These are phyloP conservation scores for Paradoxurus hermaphroditus DNA, from an alignment of 2,113 vertebrate genomes.

Conservation along the genomic window DNA sequence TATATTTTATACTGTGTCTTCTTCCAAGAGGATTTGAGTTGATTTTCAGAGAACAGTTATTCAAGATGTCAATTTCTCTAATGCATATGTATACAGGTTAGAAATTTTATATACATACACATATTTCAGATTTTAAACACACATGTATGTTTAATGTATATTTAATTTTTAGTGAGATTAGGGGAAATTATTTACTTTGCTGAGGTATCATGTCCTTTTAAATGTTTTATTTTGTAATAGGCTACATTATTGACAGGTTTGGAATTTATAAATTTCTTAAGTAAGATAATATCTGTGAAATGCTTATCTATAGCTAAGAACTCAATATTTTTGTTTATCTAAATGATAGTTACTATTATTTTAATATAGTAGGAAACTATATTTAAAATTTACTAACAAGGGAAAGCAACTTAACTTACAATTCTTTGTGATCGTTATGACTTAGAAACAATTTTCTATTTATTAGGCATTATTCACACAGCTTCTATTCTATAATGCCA, in stretches of 20 bases:
- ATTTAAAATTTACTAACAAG: background rate
- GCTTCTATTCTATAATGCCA: background rate
- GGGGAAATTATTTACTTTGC: background rate
- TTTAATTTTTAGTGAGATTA: slow-evolving; percentile 10
- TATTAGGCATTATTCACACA: background rate
- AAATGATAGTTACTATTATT: background rate
- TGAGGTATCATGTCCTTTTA: background rate
- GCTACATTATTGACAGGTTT: background rate
- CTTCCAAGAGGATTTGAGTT: background rate
- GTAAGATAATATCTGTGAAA: background rate
- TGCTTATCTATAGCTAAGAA: background rate
- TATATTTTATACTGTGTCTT: background rate
- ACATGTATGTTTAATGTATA: background rate
- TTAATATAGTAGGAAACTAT: background rate
- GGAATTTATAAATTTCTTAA: slow-evolving; percentile 29
- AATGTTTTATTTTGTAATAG: background rate
- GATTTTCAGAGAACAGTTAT: background rate
- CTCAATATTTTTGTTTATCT: background rate
- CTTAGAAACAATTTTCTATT: background rate
- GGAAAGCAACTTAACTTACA: background rate
- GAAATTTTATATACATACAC: background rate
- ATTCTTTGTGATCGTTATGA: background rate
- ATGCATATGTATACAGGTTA: background rate
- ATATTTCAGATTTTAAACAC: background rate
- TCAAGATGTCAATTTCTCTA: slow-evolving; percentile 14